Base-by-base conservation (phyloP, 2,113 vertebrate species). In the Gorsachius goisagi region DNA sequence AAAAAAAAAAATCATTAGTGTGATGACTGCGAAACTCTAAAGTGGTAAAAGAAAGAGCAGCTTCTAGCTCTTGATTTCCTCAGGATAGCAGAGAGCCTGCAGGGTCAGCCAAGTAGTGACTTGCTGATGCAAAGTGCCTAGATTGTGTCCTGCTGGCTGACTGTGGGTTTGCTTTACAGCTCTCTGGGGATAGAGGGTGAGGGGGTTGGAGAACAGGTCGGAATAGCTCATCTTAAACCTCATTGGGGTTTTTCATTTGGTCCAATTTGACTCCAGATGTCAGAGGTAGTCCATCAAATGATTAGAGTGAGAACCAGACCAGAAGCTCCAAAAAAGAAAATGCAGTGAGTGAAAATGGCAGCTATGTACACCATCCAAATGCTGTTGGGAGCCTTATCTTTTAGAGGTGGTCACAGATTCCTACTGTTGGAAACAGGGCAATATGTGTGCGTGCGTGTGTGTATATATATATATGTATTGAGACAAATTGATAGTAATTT, bases 61-160 rank as follows among this genome's bases (percentile, higher is more conserved):
- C 52, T 86, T 90, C 50, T 80, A 74, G 45, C 32, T 76, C 50
- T 58, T 35, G 41, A 86, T 80, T 93, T 63, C 68, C 93, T 86
- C 59, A 49, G 71, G 83, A 63, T 16, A 83, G 50, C 63, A 73
- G 60, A 77, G 67, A 67, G 59, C 37, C 85, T 92, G 47, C 24
- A 89, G 59, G 85, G 86, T 93, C 90, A 93, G 94, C 86, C 89
- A 89, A 95, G 72, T 6, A 74, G 89, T 71, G 60, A 74, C 73
- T 87, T 44, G 33, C 56, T 82, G 75, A 84, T 89, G 55, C 52
- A n/a, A 44, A 60, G 44, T 30, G 49, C 86, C 72, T 77, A 45
- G n/a, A n/a, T 33, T 62, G 45, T 80, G 63, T 50, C 53, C 82
- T 19, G 49, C 71, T 93, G 90, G 37, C 67, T 73, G 74, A 11